These are phyloP conservation scores for Apodemus agrarius DNA, from an alignment of 2,797 vertebrate genomes.

Conservation along the genomic window DNA sequence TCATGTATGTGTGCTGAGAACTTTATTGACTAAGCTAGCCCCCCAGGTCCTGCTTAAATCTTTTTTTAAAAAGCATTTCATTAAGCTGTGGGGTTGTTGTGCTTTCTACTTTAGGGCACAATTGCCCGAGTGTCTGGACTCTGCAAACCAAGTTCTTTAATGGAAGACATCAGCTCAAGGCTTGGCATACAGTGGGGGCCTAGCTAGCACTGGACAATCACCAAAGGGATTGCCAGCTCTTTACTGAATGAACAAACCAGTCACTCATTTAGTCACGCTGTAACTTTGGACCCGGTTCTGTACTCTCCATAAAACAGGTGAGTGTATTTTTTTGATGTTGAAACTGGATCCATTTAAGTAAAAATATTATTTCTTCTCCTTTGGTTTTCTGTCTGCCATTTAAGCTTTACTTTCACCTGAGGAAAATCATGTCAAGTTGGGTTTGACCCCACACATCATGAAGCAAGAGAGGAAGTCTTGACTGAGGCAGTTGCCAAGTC, in stretches of 20 bases:
- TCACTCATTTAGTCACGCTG: neutral
- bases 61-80: neutral
- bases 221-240: neutral
- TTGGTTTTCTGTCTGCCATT: neutral
- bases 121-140: neutral
- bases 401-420: neutral
- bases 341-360: neutral
- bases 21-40: neutral
- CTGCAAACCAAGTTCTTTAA: neutral
- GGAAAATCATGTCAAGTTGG: neutral
- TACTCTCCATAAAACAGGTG: neutral
- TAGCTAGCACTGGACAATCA: neutral
- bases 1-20: neutral
- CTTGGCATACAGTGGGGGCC: neutral
- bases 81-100: neutral
- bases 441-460: neutral
- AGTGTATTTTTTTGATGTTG: neutral
- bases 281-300: neutral
- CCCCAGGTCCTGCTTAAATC: neutral
- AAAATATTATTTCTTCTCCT: neutral
- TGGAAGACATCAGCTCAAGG: neutral
- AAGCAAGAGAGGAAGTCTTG: neutral
- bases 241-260: neutral
- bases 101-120: neutral
- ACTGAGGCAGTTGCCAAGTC: neutral